A percentile compares a stretch with the other conserved stretches of the same genome.
These are phyloP conservation scores for Zoanthus gigantus DNA, from an alignment of 92 coral and sea anemone species.

Conservation along the genomic window DNA sequence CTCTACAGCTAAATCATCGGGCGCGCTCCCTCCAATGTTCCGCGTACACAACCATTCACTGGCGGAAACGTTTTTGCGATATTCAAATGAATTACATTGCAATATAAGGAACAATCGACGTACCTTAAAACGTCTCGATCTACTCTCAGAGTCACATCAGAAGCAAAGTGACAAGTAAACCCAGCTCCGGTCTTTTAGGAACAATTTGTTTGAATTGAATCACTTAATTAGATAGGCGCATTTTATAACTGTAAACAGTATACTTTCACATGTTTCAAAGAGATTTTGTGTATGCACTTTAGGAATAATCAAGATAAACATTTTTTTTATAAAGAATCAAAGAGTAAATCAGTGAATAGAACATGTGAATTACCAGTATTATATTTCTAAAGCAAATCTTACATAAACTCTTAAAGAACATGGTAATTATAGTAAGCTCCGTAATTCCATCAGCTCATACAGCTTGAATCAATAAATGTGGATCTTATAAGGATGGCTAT, in stretches of 20 bases:
- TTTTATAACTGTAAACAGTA: too few relatives aligned
- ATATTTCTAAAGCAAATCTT: not conserved
- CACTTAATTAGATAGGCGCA: not conserved
- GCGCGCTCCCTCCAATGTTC: not conserved
- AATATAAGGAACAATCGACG: not conserved
- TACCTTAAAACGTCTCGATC: not conserved
- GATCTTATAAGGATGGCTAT: not conserved
- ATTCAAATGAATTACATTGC: not conserved
- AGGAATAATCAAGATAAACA: not conserved
- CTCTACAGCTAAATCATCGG: not conserved
- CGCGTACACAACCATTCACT: not conserved
- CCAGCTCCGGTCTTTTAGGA: not conserved
- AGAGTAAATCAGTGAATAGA: not conserved
- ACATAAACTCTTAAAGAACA: not conserved
- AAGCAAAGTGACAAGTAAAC: too few relatives aligned
- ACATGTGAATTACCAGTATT: not conserved
- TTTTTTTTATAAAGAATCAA: not conserved
- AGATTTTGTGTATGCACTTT: not conserved
- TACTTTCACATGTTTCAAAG: too few relatives aligned
- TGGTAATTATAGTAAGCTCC: not conserved
- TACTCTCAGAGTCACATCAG: too few relatives aligned
- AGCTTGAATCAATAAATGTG: not conserved
- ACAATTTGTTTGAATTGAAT: not conserved
- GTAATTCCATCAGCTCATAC: too few relatives aligned
- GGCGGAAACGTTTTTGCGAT: not conserved